Evolutionary conservation across 2,888 invertebrate species (phyloP).

Genomic region (Nowickia ferox): DNA sequence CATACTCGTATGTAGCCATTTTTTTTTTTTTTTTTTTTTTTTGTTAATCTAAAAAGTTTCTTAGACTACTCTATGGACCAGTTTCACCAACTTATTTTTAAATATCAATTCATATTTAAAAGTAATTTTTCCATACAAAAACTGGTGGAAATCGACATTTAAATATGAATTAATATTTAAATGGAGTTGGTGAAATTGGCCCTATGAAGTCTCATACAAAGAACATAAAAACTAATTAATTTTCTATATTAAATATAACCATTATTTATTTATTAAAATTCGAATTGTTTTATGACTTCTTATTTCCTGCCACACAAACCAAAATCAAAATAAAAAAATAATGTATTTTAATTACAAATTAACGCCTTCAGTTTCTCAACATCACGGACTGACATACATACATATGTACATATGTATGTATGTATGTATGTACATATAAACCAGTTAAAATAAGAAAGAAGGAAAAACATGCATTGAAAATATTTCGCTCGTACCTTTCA

Average conservation of each 20-base stretch:
- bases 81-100: too few species aligned
- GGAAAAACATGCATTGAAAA: constrained; percentile 46
- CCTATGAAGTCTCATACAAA: neutral
- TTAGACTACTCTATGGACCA: too few species aligned
- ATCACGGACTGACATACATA: neutral
- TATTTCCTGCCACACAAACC: constrained; percentile 60
- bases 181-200: too few species aligned
- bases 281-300: constrained; percentile 56
- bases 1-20: too few species aligned
- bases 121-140: too few species aligned
- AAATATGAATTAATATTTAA: too few species aligned
- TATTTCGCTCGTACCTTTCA: constrained; percentile 25
- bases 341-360: constrained; percentile 67
- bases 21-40: too few species aligned
- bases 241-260: constrained; percentile 43
- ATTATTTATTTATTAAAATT: constrained; percentile 57
- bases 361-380: constrained; percentile 65
- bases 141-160: too few species aligned
- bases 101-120: too few species aligned
- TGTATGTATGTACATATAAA: neutral
- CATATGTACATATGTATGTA: too few species aligned
- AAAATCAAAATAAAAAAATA: constrained; percentile 2
- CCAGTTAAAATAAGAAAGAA: neutral
- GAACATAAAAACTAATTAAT: constrained; percentile 27
- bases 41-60: too few species aligned